Conservation (phyloP, 2,113 vertebrate species). For the Semicossyphus pulcher region DNA sequence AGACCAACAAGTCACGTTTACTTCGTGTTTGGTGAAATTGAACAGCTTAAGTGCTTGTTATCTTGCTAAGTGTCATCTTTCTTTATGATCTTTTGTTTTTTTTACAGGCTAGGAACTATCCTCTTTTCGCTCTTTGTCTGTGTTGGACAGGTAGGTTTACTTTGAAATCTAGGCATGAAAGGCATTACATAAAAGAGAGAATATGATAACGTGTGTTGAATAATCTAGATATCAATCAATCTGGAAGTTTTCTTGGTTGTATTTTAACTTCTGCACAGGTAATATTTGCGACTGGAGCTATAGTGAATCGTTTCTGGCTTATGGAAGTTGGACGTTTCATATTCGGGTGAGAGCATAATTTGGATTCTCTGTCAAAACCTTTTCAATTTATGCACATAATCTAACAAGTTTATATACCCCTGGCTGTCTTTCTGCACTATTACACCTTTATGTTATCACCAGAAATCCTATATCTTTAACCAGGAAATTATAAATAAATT, state of each 20-base stretch:
- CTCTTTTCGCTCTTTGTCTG: slow-evolving; percentile 94
- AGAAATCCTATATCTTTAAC: too few relatives aligned
- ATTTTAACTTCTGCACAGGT: slow-evolving; percentile 79
- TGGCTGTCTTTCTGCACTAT: too few relatives aligned
- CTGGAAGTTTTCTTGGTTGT: neutral
- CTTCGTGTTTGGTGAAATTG: neutral
- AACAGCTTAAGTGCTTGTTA: too few relatives aligned
- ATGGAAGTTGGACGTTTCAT: slow-evolving; percentile 94
- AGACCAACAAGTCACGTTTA: neutral
- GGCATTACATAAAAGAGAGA: neutral
- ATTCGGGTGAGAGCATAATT: slow-evolving; percentile 92
- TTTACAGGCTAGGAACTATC: slow-evolving; percentile 90
- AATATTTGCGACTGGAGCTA: slow-evolving; percentile 91
- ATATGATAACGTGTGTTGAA: too few relatives aligned
- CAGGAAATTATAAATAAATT: too few relatives aligned
- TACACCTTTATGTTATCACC: too few relatives aligned
- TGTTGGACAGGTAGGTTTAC: slow-evolving; percentile 89
- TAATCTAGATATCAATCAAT: too few relatives aligned
- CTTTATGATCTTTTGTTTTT: slow-evolving; percentile 3
- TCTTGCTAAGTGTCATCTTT: neutral
- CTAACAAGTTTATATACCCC: neutral
- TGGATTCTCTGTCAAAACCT: neutral
- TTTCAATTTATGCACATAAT: neutral
- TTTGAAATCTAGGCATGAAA: neutral
- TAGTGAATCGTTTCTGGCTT: slow-evolving; percentile 90